Evolutionary conservation across 2,113 vertebrate species (phyloP).

Genomic region (Ivindomyrus marchei): DNA sequence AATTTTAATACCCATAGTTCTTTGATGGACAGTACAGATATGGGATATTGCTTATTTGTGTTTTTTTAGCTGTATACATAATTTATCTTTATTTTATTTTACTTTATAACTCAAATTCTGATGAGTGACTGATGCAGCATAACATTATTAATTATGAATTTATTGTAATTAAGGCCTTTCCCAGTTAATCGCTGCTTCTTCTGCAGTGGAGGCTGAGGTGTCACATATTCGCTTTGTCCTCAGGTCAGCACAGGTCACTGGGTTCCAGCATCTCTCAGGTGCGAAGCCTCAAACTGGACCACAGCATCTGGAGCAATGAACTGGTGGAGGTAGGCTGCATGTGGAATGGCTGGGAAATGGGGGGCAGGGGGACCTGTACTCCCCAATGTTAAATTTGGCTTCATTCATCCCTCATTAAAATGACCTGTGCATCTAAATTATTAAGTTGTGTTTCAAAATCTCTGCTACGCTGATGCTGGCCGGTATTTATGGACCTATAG

Average conservation of each 20-base stretch:
- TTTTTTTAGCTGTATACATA: slow-evolving; percentile 44
- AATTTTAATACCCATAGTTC: not conserved
- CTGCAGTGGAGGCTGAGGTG: slow-evolving; percentile 35
- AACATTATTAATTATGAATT: slow-evolving; percentile 72
- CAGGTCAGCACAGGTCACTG: slow-evolving; percentile 85
- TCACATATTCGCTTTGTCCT: not conserved
- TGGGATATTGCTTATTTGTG: not conserved
- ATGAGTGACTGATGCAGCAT: slow-evolving; percentile 59
- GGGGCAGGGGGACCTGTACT: not conserved
- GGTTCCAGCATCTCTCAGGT: slow-evolving; percentile 88
- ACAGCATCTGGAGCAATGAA: slow-evolving; percentile 90
- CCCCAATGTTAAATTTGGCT: not conserved
- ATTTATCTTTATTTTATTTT: slow-evolving; percentile 56
- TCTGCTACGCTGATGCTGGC: not conserved
- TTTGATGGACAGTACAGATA: not conserved
- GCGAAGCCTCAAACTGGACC: slow-evolving; percentile 88
- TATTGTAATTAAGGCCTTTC: slow-evolving; percentile 67
- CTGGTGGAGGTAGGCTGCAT: slow-evolving; percentile 45
- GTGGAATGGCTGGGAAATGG: not conserved
- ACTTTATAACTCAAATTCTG: slow-evolving; percentile 43
- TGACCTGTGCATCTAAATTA: not conserved
- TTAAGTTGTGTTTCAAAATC: not conserved
- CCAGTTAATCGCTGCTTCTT: slow-evolving; percentile 41
- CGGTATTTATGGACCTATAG: not conserved
- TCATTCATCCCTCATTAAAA: not conserved